Base-by-base conservation (phyloP, 2,888 invertebrate species). In the Watsonalla cultraria region DNA sequence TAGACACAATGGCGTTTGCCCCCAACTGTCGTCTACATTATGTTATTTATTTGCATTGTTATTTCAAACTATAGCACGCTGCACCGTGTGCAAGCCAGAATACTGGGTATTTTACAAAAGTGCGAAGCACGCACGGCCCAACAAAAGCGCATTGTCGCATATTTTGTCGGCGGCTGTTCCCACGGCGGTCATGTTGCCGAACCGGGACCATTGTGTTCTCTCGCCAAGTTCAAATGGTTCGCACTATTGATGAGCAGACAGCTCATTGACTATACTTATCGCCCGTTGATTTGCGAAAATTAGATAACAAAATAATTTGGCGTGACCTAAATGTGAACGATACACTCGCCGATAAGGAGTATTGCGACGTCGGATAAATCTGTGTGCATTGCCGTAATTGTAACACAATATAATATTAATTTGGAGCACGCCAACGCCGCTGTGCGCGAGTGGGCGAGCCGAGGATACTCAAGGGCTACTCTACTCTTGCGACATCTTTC, bases 131-230 rank as follows among this genome's bases (percentile, higher is more conserved):
- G 71, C 71, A 69, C 70, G 66, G 57, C 59, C 65, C 60, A 76
- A 84, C 80, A 83, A 83, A 78, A 76, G 79, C 65, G 74, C 74
- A 84, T 85, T 86, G 86, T 86, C 76, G 80, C 82, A 85, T 86
- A 78, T 76, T 42, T 81, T 82, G 79, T 70, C 66, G 74, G 57
- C 60, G 57, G 66, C 61, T 48, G 69, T 87, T 88, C 88, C 80
- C 89, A 88, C 87, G 87, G 53, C 63, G 68, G 62, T 69, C 69
- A 59, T 60, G 64, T 73, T 64, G 63, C 64, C 59, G 57, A 64
- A 61, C 61, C 65, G 56, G 62, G 58, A 55, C 61, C 53, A 67
- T 74, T 76, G 68, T 72, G 51, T 58, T 55, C 39, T 42, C 42
- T 55, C 52, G 56, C 48, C n/a, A 14, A 14, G 51, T 54, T 53